A percentile compares a stretch with the other conserved stretches of the same genome.
Evolutionary conservation across 2,797 vertebrate species (phyloP).

Genomic region (Allobates femoralis): DNA sequence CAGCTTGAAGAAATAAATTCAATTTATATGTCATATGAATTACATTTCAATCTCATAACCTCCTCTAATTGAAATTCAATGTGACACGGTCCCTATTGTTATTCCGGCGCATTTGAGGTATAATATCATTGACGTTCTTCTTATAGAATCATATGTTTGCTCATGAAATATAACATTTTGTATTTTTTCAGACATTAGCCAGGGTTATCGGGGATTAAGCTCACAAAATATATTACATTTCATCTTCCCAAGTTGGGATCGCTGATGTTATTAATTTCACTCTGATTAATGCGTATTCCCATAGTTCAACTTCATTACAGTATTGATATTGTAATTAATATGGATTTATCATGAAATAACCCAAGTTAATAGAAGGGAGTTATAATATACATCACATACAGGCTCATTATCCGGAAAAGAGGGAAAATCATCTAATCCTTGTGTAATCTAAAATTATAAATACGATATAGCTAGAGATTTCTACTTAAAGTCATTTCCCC

Average conservation of each 20-base stretch:
- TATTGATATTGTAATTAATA: conserved; percentile 79
- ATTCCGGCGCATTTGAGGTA: not conserved
- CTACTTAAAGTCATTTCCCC: not conserved
- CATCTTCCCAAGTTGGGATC: conserved; percentile 42
- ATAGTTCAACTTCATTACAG: conserved; percentile 77
- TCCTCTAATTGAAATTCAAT: conserved; percentile 1
- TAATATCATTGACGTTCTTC: conserved; percentile 29
- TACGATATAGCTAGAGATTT: not conserved
- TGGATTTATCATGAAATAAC: conserved; percentile 76
- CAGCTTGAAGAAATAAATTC: conserved; percentile 1
- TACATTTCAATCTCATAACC: conserved; percentile 19
- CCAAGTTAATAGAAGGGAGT: conserved; percentile 68
- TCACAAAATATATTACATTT: conserved; percentile 35
- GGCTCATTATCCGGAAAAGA: conserved; percentile 49
- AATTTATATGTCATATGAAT: conserved; percentile 15
- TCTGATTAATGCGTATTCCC: conserved; percentile 76
- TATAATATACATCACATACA: conserved; percentile 58
- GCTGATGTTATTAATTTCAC: conserved; percentile 73
- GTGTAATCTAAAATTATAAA: conserved; percentile 27
- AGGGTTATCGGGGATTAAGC: conserved; percentile 26
- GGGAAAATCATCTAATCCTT: conserved; percentile 40
- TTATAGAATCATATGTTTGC: conserved; percentile 11
- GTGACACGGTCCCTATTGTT: conserved; percentile 1
- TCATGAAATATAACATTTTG: conserved; percentile 21
- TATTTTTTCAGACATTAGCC: conserved; percentile 26